Base-by-base conservation (phyloP, 2,113 vertebrate species). In the Eonycteris spelaea region DNA sequence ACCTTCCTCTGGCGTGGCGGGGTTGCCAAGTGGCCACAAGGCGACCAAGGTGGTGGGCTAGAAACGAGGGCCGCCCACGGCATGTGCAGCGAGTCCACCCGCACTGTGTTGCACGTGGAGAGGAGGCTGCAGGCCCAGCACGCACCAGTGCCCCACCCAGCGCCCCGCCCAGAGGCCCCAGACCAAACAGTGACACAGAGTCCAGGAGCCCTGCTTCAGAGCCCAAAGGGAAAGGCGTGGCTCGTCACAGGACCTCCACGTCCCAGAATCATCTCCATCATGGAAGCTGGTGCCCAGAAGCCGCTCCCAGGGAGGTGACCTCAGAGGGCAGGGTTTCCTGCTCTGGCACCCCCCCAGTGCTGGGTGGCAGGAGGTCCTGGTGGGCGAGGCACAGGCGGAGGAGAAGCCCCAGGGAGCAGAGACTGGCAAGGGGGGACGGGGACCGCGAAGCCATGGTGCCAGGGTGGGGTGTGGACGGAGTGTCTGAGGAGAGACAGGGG, bases 31-130 rank as follows among this genome's bases (percentile, higher is more conserved):
- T 2, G 6, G 57, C 26, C 30, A 21, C 3, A 5, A 40, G 26
- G n/a, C 77, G 80, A 43, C 43, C 5, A 16, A 53, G 53, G 48
- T 43, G 70, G 35, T 19, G 7, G 89, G 22, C 33, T 16, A 24
- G 70, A 51, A 70, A 8, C 13, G 7, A 48, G 26, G 43, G 53
- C 65, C n/a, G 3, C 61, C 65, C 22, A 5, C 59, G 18, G 7
- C 2, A 6, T 0, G 1, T 12, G 48, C 3, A 1, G 10, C 3
- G 1, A 51, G 57, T 28, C 70, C 13, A 3, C 68, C 68, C 0
- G 2, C 24, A 9, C 59, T 40, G 18, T n/a, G 68, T 40, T 35
- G n/a, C 61, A 6, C 40, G 68, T 61, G 30, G 21, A 61, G 12
- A 57, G 38, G 68, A 7, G 63, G 48, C 14, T 51, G 48, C 48